Conservation (phyloP, 2,797 vertebrate genomes). For the Heterohyrax brucei region DNA sequence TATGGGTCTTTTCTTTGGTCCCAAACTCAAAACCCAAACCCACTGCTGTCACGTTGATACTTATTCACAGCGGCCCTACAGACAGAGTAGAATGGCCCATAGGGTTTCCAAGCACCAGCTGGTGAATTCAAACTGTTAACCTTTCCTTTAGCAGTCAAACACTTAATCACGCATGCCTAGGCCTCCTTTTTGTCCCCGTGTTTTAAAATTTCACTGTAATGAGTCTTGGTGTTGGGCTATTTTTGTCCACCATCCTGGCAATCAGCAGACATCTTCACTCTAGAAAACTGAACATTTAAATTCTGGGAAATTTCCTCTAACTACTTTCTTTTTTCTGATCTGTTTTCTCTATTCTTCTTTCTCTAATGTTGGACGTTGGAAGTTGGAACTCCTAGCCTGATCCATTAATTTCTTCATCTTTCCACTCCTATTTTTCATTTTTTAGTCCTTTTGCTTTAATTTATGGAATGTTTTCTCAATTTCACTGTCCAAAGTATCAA, state of each 20-base stretch:
- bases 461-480: conserved; percentile 18
- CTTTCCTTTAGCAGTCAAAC: too few relatives aligned
- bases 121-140: too few relatives aligned
- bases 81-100: too few relatives aligned
- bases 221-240: neutral
- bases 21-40: too few relatives aligned
- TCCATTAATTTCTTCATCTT: neutral
- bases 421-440: conserved; percentile 36
- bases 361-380: neutral
- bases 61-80: too few relatives aligned
- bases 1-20: neutral
- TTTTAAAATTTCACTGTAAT: conserved; percentile 49
- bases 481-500: neutral
- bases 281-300: neutral
- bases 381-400: neutral
- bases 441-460: conserved; percentile 45
- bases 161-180: too few relatives aligned
- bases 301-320: neutral
- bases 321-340: neutral
- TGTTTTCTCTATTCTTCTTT: neutral
- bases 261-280: neutral
- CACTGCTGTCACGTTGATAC: too few relatives aligned
- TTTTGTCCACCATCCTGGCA: neutral
- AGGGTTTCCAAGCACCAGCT: too few relatives aligned
- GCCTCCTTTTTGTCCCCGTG: neutral